Base-by-base conservation (phyloP, 2,888 invertebrate species). In the Euplagia quadripunctaria region DNA sequence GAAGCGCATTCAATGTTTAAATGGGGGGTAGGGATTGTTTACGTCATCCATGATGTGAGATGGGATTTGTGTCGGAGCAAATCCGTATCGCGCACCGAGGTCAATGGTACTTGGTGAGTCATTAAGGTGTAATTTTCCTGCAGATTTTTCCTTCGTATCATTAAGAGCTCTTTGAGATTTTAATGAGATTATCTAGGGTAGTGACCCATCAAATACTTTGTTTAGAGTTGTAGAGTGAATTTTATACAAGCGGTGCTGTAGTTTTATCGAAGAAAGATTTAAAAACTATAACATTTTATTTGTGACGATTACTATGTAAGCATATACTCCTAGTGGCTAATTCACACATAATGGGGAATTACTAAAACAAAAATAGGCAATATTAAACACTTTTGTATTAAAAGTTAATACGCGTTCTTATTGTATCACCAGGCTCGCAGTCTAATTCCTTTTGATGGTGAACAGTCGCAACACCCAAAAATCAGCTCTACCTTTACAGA, bases 1-100 rank as follows among this genome's bases (percentile, higher is more conserved):
- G 91, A 89, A 90, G 89, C 90, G 91, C 92, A 94, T 95, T 94
- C 94, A 94, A 90, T 92, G 91, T 91, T 91, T 91, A 91, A 93
- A 92, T 90, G 82, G 88, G 31, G 89, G 92, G 92, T 88, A 91
- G 90, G 91, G 88, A 80, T 88, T 91, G 89, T 90, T 92, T 90
- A 90, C 90, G 90, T 92, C 91, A 91, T 91, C 91, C 90, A 91
- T 89, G 88, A 77, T 78, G 74, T 78, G 75, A 78, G 72, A 81
- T 79, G 74, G 73, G 80, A 82, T 85, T 85, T 86, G 82, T 85
- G 78, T 76, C 77, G 83, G 77, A 71, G 78, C 80, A 82, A 31
- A 82, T 84, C 76, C 63, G 75, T 82, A 78, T 68, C 71, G 64
- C 78, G 69, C 20, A 73, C 78, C 31, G 77, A 74, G 83, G 85